Evolutionary conservation across 2,113 vertebrate genomes (phyloP).

Genomic region (Nymphicus hollandicus): DNA sequence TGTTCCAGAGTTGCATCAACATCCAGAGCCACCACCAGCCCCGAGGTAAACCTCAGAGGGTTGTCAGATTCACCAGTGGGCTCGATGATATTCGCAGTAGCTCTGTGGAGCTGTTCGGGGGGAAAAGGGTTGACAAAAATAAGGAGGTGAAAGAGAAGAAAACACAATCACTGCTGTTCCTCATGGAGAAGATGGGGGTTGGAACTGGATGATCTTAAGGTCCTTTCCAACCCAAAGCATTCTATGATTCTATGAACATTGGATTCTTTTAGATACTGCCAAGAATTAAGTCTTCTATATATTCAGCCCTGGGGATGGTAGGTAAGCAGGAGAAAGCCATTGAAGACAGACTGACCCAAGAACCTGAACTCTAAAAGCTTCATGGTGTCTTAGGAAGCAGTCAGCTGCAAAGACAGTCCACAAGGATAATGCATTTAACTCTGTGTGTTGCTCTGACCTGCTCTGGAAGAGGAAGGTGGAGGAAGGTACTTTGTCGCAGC

Average conservation of each 20-base stretch:
- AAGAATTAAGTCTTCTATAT: neutral
- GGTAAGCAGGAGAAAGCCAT: neutral
- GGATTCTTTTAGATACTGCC: neutral
- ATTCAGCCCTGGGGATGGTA: neutral
- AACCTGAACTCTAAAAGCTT: neutral
- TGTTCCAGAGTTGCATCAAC: constrained; percentile 93
- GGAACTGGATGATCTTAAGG: neutral
- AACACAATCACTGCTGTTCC: fast-evolving
- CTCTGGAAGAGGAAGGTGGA: constrained; percentile 87
- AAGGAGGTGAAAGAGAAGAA: neutral
- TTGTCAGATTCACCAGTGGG: constrained; percentile 96
- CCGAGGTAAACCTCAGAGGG: constrained; percentile 89
- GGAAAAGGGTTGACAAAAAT: neutral
- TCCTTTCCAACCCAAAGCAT: neutral
- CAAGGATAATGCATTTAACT: neutral
- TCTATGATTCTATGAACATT: neutral
- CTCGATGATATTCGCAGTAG: constrained; percentile 91
- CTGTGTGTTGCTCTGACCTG: constrained; percentile 73
- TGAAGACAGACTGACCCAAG: neutral
- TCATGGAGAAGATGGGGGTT: neutral
- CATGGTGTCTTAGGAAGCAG: neutral
- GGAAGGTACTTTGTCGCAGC: constrained; percentile 86
- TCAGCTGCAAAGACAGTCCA: neutral
- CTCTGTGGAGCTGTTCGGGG: constrained; percentile 83
- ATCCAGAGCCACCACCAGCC: constrained; percentile 92